These are phyloP conservation scores for Cantharis nigra DNA, from an alignment of 2,888 invertebrate species.

Conservation along the genomic window DNA sequence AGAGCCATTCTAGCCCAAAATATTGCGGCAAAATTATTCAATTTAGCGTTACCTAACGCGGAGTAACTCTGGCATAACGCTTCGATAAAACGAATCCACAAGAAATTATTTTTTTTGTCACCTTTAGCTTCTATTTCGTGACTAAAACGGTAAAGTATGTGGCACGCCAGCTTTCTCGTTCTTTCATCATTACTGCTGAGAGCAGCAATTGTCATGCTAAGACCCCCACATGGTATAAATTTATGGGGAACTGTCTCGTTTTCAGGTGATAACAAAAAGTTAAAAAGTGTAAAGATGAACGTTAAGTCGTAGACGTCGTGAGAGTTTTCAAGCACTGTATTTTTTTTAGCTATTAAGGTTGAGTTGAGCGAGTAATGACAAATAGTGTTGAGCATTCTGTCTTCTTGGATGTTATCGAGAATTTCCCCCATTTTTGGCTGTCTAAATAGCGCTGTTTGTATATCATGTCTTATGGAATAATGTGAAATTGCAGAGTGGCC, in stretches of 20 bases:
- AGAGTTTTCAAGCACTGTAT: constrained; percentile 6
- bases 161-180: constrained; percentile 74
- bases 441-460: constrained; percentile 65
- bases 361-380: constrained; percentile 65
- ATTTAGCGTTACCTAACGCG: constrained; percentile 45
- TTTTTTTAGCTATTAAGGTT: constrained; percentile 42
- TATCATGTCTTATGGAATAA: constrained; percentile 69
- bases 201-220: constrained; percentile 72
- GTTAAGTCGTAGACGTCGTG: constrained; percentile 75
- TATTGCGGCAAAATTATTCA: constrained; percentile 59
- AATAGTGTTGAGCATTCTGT: constrained; percentile 69
- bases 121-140: constrained; percentile 71
- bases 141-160: constrained; percentile 74
- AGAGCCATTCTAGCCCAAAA: constrained; percentile 74
- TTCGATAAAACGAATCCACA: constrained; percentile 71
- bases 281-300: constrained; percentile 79
- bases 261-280: constrained; percentile 74
- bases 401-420: constrained; percentile 70
- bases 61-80: constrained; percentile 67
- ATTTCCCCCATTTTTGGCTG: constrained; percentile 76
- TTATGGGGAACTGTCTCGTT: constrained; percentile 73
- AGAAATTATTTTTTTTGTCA: constrained; percentile 66
- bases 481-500: constrained; percentile 79
- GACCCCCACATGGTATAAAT: constrained; percentile 70
- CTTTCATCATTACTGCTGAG: constrained; percentile 69